Conservation (phyloP, 2,113 vertebrate genomes). For the Microcebus murinus region DNA sequence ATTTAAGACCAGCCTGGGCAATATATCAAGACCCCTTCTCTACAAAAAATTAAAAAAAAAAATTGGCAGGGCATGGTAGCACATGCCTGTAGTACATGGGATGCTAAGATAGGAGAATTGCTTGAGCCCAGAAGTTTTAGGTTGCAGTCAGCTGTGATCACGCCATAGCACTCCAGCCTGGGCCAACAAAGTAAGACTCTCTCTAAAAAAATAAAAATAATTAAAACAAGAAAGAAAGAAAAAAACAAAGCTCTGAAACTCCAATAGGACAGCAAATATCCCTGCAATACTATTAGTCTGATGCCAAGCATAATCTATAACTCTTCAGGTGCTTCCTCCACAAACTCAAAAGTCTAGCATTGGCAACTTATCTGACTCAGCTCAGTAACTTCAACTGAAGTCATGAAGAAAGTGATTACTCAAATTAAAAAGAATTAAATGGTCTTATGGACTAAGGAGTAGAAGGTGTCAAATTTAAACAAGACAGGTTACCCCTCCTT, state of each 20-base stretch:
- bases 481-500: background rate
- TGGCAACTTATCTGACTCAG: conserved; percentile 13
- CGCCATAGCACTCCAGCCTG: too few relatives aligned
- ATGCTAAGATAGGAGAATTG: too few relatives aligned
- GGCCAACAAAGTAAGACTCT: too few relatives aligned
- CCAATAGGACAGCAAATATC: background rate
- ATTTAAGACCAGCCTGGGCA: too few relatives aligned
- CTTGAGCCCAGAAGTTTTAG: too few relatives aligned
- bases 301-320: background rate
- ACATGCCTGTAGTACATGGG: too few relatives aligned
- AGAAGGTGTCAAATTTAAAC: background rate
- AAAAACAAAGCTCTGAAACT: background rate
- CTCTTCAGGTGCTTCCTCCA: background rate
- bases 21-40: too few relatives aligned
- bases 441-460: background rate
- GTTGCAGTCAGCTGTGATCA: too few relatives aligned
- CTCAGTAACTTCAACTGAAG: conserved; percentile 35
- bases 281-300: background rate
- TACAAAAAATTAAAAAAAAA: too few relatives aligned
- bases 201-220: too few relatives aligned
- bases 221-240: too few relatives aligned
- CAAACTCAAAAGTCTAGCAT: background rate
- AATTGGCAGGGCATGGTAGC: too few relatives aligned
- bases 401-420: conserved; percentile 9
- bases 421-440: conserved; percentile 9